Conservation (phyloP, 2,888 invertebrate genomes). For the Anarsia innoxiella region DNA sequence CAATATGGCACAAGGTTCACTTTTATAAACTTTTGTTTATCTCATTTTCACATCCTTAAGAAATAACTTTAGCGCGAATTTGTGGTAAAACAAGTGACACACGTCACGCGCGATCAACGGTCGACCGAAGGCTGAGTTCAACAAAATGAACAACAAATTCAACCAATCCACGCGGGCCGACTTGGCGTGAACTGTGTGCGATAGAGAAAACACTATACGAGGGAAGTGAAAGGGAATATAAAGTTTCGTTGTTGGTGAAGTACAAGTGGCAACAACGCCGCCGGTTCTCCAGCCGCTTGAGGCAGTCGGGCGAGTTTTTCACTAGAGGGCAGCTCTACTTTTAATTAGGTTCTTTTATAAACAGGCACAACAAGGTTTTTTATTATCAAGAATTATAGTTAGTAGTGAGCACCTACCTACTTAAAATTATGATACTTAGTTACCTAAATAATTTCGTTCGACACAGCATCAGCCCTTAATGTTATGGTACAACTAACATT, state of each 20-base stretch:
- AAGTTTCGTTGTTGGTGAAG: constrained; percentile 37
- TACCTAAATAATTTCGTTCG: no score
- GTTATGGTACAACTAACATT: no score
- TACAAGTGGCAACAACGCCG: constrained; percentile 35
- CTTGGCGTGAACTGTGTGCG: constrained; percentile 20
- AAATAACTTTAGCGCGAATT: constrained; percentile 57
- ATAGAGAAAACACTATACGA: constrained; percentile 36
- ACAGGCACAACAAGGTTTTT: no score
- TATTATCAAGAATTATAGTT: no score
- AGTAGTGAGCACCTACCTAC: no score
- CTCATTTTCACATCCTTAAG: constrained; percentile 44
- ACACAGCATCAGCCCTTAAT: no score
- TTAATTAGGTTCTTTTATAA: no score
- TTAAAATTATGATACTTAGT: no score
- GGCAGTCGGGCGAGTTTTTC: constrained; percentile 35
- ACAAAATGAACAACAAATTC: constrained; percentile 42
- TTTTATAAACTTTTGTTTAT: constrained; percentile 30
- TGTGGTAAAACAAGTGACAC: constrained; percentile 31
- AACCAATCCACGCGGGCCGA: constrained; percentile 20
- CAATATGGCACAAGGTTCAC: constrained; percentile 32
- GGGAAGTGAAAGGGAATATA: constrained; percentile 21
- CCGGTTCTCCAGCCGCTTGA: constrained; percentile 11
- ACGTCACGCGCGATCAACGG: constrained; percentile 53
- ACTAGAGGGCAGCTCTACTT: constrained; percentile 44
- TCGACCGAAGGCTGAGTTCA: constrained; percentile 55